Evolutionary conservation across 2,797 vertebrate genomes (phyloP).

Genomic region (Sebastiscus tertius): DNA sequence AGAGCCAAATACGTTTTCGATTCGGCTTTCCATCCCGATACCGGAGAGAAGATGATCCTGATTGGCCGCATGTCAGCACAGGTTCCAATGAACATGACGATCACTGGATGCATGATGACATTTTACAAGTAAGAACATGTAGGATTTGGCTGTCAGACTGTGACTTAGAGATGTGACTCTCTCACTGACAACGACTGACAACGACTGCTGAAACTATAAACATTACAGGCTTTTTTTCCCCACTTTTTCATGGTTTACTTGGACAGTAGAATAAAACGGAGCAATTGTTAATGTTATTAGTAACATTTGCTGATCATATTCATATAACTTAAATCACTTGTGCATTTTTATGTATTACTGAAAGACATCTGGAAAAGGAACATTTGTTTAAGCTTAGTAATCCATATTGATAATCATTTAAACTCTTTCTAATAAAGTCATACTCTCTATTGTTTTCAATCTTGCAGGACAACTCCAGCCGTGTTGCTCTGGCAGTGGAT

Average conservation of each 20-base stretch:
- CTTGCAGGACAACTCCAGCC: slow-evolving; percentile 91
- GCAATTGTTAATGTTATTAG: not conserved
- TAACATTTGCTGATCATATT: not conserved
- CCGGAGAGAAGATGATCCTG: slow-evolving; percentile 97
- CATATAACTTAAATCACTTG: not conserved
- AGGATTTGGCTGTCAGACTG: not conserved
- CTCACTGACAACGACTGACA: not conserved
- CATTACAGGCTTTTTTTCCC: not conserved
- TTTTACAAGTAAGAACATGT: slow-evolving; percentile 91
- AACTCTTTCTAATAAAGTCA: not conserved
- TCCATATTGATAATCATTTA: not conserved
- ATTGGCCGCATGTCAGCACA: slow-evolving; percentile 99
- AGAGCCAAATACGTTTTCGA: slow-evolving; percentile 96
- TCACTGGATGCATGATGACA: slow-evolving; percentile 99
- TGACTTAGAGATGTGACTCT: not conserved
- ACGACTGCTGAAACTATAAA: not conserved
- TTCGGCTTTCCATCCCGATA: slow-evolving; percentile 98
- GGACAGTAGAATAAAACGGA: not conserved
- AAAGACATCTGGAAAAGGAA: not conserved
- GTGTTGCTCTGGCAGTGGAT: slow-evolving; percentile 99
- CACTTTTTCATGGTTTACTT: not conserved
- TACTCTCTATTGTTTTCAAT: not conserved
- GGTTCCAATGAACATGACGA: slow-evolving; percentile 99
- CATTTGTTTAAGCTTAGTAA: not conserved
- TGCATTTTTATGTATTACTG: not conserved